Base-by-base conservation (phyloP, 37 sponge, comb jelly and placozoan species). In the Ephydatia muelleri region DNA sequence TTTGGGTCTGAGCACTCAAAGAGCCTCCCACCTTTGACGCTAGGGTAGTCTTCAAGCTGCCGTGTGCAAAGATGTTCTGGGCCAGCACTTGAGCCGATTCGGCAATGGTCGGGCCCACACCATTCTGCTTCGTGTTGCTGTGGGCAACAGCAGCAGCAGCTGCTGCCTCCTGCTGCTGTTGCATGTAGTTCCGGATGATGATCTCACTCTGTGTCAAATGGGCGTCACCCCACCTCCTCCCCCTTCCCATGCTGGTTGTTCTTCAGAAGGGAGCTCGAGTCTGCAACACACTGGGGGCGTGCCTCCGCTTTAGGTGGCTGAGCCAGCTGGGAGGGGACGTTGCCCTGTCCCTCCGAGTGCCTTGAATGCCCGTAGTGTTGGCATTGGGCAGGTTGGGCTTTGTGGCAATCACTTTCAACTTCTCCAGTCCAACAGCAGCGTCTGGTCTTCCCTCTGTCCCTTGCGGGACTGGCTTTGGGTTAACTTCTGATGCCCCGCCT, bases 191-290 rank as follows among this genome's bases (percentile, higher is more conserved):
- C 57, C 57, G 9, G 57, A 57, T 57, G 57, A 57, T 57, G 57
- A 57, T 57, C 57, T 57, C 57, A 21, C 57, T 57, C 57, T 57
- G 57, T 1, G 57, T 57, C 57, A 57, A 14, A 11, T 11, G 57
- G 14, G 6, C 19, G 16, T 1, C 57, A 14, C n/a, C 68, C n/a
- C 70, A 29, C 77, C 85, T 0, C 72, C 72, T 82, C 72, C 82
- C 29, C 31, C 13, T 76, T 75, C 76, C 3, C 35, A 68, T 37
- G 74, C 38, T 83, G 84, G 34, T 75, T 73, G 37, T 83, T 83
- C 72, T 72, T 83, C 65, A 83, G 36, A 3, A 67, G 40, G 25
- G 74, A 66, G 31, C 28, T 43, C 21, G 84, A 83, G 34, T 83
- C 84, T 32, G 84, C 67, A 1, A 67, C 76, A 65, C 66, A 75